Evolutionary conservation across 2,113 vertebrate genomes (phyloP), one percentile per base, ranked within the genome.

Genomic region (Edolisoma coerulescens): DNA sequence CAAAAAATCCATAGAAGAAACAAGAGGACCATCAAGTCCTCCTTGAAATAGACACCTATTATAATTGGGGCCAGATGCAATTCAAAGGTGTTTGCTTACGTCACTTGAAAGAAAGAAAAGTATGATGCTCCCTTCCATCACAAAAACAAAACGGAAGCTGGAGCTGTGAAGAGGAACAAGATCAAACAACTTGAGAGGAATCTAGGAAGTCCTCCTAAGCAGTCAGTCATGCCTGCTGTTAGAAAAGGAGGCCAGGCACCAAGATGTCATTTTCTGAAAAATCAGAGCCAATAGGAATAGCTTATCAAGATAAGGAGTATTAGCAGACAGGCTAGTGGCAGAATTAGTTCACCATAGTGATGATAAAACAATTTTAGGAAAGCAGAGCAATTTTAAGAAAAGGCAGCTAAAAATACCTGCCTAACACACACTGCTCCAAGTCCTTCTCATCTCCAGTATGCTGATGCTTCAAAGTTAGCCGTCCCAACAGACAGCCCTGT

Each of bases 341-440:
- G 56, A 92, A 81, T 47, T 77, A 84, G 80, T 54, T 89, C 84
- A 82, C 37, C 24, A 54, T 7, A 33, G 35, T 41, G 39, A 89
- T 35, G 65, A 67, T 78, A 92, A 67, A 90, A 90, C 35, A 79
- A n/a, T 33, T 49, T 64, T 16, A 89, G 70, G 41, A 91, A 78
- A 89, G 69, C 21, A 26, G 56, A 80, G 37, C 22, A 84, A 71
- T 64, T 84, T 71, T 84, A 89, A 92, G 60, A 14, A 78, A 82
- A 84, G 28, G 17, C 54, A 90, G 49, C 49, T 92, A 96, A 92
- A 95, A 90, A 87, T 76, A 82, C 73, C 76, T 74, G 42, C 28
- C 60, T 28, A 70, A 50, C 1, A 1, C 27, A 77, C 21, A n/a
- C 20, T 17, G 8, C 47, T 67, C 17, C 32, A 64, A 37, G 35